Conservation (phyloP, 2,888 invertebrate genomes). For the Sphinx pinastri region DNA sequence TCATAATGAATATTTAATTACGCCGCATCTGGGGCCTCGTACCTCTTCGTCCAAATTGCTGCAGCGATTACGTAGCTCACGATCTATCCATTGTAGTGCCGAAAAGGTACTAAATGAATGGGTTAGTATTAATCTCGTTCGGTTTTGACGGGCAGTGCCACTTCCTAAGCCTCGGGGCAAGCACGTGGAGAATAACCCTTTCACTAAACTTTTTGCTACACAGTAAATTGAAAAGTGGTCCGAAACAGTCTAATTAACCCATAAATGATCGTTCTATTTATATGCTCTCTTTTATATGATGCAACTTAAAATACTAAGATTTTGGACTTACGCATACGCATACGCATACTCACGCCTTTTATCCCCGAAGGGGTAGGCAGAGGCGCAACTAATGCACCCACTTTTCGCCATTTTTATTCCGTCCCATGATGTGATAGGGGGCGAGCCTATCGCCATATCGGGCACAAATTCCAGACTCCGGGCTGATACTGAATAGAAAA, state of each 20-base stretch:
- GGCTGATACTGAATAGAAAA: too few relatives aligned
- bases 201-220: slow-evolving; percentile 15
- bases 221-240: neutral
- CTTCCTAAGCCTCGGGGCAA: slow-evolving; percentile 6
- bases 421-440: too few relatives aligned
- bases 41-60: slow-evolving; percentile 63
- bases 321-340: too few relatives aligned
- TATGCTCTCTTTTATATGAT: too few relatives aligned
- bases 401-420: too few relatives aligned
- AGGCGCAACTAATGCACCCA: too few relatives aligned
- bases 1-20: slow-evolving; percentile 82
- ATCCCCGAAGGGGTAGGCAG: too few relatives aligned
- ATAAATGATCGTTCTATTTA: neutral
- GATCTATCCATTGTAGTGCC: slow-evolving; percentile 25
- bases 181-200: slow-evolving; percentile 9
- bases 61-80: slow-evolving; percentile 50
- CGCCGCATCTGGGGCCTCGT: slow-evolving; percentile 61
- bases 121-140: slow-evolving; percentile 13
- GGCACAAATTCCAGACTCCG: too few relatives aligned
- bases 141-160: neutral
- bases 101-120: slow-evolving; percentile 17
- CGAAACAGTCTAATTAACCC: neutral
- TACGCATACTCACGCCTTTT: too few relatives aligned
- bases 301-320: too few relatives aligned
- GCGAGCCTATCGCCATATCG: too few relatives aligned